Percentiles rank a stretch among this genome's conserved stretches.
Evolutionary conservation across 2,888 invertebrate genomes (phyloP).

Genomic region (Elgonia sp.): DNA sequence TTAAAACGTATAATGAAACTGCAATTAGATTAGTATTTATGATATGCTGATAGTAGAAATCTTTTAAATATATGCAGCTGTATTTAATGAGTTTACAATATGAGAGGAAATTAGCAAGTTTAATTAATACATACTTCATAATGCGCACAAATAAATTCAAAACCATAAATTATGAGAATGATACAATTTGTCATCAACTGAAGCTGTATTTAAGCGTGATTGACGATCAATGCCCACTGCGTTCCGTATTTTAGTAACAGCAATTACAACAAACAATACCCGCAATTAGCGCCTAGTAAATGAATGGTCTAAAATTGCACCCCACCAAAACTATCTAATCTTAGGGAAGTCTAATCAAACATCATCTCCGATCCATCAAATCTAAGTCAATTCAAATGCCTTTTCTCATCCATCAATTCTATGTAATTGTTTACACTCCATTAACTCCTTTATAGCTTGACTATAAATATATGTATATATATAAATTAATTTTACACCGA

Average conservation of each 20-base stretch:
- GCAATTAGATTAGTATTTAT: too few relatives aligned
- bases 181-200: constrained; percentile 14
- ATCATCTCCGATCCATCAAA: constrained; percentile 12
- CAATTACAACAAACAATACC: constrained; percentile 33
- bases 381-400: constrained; percentile 15
- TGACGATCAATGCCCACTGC: constrained; percentile 32
- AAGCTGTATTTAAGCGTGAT: constrained; percentile 34
- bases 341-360: constrained; percentile 28
- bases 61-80: too few relatives aligned
- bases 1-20: too few relatives aligned
- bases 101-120: too few relatives aligned
- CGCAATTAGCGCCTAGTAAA: constrained; percentile 36
- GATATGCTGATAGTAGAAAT: too few relatives aligned
- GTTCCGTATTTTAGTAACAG: constrained; percentile 20
- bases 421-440: background rate
- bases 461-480: too few relatives aligned
- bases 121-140: background rate
- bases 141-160: constrained; percentile 8
- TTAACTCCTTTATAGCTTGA: background rate
- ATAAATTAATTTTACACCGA: too few relatives aligned
- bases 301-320: constrained; percentile 30
- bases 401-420: background rate
- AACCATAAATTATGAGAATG: constrained; percentile 21
- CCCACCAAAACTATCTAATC: constrained; percentile 37
- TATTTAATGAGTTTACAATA: too few relatives aligned